Base-by-base conservation (phyloP, 1,140 invertebrate genomes). In the Meloidogyne exigua region DNA sequence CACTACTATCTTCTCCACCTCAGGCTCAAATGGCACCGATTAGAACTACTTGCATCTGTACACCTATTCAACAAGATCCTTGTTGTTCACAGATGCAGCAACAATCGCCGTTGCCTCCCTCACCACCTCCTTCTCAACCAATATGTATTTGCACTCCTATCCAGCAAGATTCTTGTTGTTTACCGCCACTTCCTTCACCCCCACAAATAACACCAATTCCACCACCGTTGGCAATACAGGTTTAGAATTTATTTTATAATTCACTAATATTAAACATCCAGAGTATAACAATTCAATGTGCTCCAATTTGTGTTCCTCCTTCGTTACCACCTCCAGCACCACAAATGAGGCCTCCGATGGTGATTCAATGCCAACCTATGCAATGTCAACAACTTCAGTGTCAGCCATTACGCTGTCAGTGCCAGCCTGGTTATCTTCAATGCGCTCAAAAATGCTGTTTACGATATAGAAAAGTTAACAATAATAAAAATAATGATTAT, bases 121-220 rank as follows among this genome's bases (percentile, higher is more conserved):
- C 69, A 28, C 71, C 75, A 1, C 71, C 28, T 26, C 71, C 75
- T 9, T 39, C 36, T 39, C 23, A 42, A 21, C 23, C 57, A 26
- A 76, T 63, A 9, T 78, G 36, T 23, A 64, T 76, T 67, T 78
- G 75, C 49, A 75, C 70, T 67, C 76, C 76, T 32, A 65, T 78
- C n/a, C 76, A 78, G 15, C 69, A 75, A 68, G 76, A 78, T 68
- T 66, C 76, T n/a, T 78, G 76, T n/a, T 78, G 76, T n/a, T 72
- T 77, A 25, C 42, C 75, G 2, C 75, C 66, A 66, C 69, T 39
- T 2, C 75, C 65, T 3, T 68, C 66, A 12, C 68, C 28, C 25
- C 49, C 12, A n/a, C 75, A 67, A 23, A 76, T 73, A 57, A 21
- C 42, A 63, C 66, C 69, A 15, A 13, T 66, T 71, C 75, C 75